Evolutionary conservation across 2,888 invertebrate genomes (phyloP).

Genomic region (Plagiodera versicolora): DNA sequence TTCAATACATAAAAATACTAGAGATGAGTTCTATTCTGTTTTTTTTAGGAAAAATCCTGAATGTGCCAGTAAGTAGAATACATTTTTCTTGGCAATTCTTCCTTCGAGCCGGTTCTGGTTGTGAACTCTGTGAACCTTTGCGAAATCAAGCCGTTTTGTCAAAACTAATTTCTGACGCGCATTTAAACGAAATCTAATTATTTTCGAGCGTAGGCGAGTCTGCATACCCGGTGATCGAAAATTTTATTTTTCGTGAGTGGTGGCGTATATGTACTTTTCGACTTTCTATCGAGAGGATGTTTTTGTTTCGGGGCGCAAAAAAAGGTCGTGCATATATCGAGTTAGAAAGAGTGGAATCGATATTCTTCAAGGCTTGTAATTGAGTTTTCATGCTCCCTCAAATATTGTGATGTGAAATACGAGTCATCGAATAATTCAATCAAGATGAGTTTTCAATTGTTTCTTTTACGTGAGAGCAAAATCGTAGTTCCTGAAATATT

Average conservation of each 20-base stretch:
- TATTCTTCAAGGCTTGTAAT: neutral
- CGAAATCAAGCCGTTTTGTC: neutral
- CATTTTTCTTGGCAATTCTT: too few species aligned
- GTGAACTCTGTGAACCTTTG: too few species aligned
- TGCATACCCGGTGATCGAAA: neutral
- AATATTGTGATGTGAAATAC: neutral
- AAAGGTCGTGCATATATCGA: neutral
- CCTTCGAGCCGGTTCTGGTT: too few species aligned
- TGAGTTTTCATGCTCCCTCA: neutral
- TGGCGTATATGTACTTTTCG: conserved; percentile 21
- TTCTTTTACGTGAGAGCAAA: neutral
- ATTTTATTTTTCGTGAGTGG: neutral
- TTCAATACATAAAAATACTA: too few species aligned
- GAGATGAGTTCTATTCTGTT: too few species aligned
- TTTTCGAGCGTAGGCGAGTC: neutral
- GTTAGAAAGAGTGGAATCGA: neutral
- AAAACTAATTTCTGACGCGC: neutral
- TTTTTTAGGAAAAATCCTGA: too few species aligned
- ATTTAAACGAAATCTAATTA: neutral
- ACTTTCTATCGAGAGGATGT: conserved; percentile 7
- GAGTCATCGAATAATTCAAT: neutral
- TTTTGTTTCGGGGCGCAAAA: conserved; percentile 8
- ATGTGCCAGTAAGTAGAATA: too few species aligned
- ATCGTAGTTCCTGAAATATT: too few species aligned
- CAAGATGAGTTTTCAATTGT: neutral